Percentiles rank a stretch among this genome's conserved stretches.
Evolutionary conservation across 2,797 vertebrate species (phyloP).

Genomic region (Hirundo rustica): DNA sequence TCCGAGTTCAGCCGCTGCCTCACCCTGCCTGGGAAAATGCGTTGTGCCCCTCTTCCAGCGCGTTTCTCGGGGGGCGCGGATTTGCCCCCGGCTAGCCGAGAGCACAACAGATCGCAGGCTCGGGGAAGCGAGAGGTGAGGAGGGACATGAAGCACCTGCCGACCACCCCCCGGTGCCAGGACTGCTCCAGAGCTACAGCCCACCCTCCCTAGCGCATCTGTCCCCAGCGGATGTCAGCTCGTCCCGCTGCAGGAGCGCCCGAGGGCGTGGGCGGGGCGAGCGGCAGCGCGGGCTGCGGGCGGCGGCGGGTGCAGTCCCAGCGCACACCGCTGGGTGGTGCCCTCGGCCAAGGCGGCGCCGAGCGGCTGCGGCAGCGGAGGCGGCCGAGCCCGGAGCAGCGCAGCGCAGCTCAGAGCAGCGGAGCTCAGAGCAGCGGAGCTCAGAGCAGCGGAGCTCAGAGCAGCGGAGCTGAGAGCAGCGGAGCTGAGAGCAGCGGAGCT

Average conservation of each 20-base stretch:
- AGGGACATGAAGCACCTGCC: accelerated
- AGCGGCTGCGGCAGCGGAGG: not conserved
- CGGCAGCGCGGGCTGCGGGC: not conserved
- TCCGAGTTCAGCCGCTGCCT: accelerated
- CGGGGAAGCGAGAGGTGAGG: accelerated
- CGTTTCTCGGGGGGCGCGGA: accelerated
- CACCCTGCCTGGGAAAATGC: accelerated
- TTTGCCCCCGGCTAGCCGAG: accelerated
- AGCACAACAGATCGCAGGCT: accelerated
- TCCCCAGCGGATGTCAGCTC: accelerated
- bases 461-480: too few relatives aligned
- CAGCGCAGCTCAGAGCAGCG: not conserved
- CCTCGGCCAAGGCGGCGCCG: not conserved
- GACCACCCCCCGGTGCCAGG: accelerated
- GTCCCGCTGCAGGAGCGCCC: accelerated
- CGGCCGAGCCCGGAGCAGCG: not conserved
- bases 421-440: too few relatives aligned
- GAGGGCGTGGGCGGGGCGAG: not conserved
- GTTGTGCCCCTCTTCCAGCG: accelerated
- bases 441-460: too few relatives aligned
- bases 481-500: too few relatives aligned
- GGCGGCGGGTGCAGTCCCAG: not conserved
- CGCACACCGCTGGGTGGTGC: not conserved
- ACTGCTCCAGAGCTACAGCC: accelerated
- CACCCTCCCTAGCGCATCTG: accelerated